Evolutionary conservation across 2,797 vertebrate genomes (phyloP), one percentile per base, ranked within the genome.

Genomic region (Triplophysa bombifrons): DNA sequence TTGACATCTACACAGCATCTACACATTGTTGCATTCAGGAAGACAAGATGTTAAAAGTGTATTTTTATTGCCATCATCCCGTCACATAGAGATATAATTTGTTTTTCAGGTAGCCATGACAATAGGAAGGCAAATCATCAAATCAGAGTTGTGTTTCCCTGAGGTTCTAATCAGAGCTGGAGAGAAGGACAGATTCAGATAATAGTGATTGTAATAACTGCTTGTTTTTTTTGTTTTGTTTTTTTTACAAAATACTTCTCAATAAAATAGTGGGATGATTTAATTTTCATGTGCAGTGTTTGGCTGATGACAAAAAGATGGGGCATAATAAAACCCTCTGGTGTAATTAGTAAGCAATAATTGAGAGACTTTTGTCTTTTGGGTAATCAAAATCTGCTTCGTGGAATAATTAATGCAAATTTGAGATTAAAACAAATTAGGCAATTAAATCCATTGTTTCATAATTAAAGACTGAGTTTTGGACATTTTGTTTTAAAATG

Each of bases 121-220:
- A 80, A 83, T 76, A 72, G 78, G 81, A 82, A 56, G 78, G 19
- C 75, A 78, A 86, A 84, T 82, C 79, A 87, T 89, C 84, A 84
- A 85, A 85, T 83, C 80, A 85, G 67, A 81, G 66, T 78, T 84
- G 71, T 81, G 80, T 84, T 68, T 84, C 80, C 67, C 83, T 41
- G 82, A 75, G 84, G 85, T 76, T 87, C 22, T 30, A 88, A 88
- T 83, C 76, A 84, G 76, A 74, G 78, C 46, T 77, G 50, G 74
- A 70, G 69, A 73, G 68, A 80, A 77, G 60, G 53, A 82, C 60
- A 86, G 80, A 78, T 84, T 75, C 71, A 56, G 72, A 82, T 82
- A 74, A 87, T 84, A 81, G 83, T 84, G 84, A 85, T 84, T 79
- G 83, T 84, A 85, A 87, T 86, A 80, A 85, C 75, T 58, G 74